phyloP scores from a whole-genome alignment of 2,888 invertebrate species.

The Stenchaetothrips biformis region DNA sequence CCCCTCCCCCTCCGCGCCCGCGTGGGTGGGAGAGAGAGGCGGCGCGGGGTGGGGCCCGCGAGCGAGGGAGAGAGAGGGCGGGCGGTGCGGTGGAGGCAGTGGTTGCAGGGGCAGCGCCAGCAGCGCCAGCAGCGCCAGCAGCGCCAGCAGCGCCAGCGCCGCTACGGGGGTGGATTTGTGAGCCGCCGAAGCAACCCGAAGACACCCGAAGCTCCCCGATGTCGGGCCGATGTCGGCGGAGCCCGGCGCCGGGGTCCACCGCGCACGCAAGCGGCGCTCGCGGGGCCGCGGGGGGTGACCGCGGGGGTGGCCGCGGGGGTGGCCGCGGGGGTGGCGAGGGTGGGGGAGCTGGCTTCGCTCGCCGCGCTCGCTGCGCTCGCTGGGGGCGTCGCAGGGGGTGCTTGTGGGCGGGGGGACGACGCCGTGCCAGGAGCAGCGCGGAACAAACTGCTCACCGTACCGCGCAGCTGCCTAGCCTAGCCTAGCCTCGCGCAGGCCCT shows the following conservation, averaged over 20 bases:
- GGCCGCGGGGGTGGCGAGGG: slow-evolving; percentile 44
- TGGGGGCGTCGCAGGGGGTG: slow-evolving; percentile 44
- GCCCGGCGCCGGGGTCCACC: slow-evolving; percentile 49
- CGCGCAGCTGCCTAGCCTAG: slow-evolving; percentile 3
- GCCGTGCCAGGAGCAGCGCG: slow-evolving; percentile 5
- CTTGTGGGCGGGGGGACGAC: slow-evolving; percentile 39
- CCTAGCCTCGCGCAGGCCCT: neutral
- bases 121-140: neutral
- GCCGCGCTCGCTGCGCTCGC: neutral
- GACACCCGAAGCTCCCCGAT: slow-evolving; percentile 40
- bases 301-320: slow-evolving; percentile 44
- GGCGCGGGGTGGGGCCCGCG: slow-evolving; percentile 30
- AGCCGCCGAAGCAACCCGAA: slow-evolving; percentile 25
- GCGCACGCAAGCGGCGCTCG: slow-evolving; percentile 45
- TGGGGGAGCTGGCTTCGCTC: neutral
- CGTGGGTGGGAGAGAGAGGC: slow-evolving; percentile 26
- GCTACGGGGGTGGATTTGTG: slow-evolving; percentile 30
- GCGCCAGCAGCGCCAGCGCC: slow-evolving; percentile 29
- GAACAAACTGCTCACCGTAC: slow-evolving; percentile 8
- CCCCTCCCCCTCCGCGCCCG: slow-evolving; percentile 35
- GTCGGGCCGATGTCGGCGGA: slow-evolving; percentile 47
- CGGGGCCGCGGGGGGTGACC: slow-evolving; percentile 39
- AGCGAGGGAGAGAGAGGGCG: neutral
- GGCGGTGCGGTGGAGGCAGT: neutral
- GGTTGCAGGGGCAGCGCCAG: slow-evolving; percentile 11